Evolutionary conservation across 2,113 vertebrate genomes (phyloP).

Genomic region (Camelus dromedarius): DNA sequence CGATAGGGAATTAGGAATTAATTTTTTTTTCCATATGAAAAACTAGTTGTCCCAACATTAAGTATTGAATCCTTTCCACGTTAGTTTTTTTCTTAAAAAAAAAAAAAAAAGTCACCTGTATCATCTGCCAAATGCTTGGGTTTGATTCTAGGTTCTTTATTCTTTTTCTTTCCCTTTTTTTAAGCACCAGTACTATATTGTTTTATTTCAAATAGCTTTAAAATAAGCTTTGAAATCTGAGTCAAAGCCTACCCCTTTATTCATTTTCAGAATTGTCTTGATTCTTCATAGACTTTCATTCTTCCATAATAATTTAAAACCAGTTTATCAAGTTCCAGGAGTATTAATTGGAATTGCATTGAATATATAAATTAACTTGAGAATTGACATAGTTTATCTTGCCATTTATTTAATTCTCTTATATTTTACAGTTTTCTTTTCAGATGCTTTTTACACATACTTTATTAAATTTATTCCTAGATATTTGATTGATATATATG

Average conservation of each 20-base stretch:
- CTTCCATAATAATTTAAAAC: background rate
- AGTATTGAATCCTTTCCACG: background rate
- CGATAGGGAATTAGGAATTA: background rate
- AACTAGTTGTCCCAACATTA: background rate
- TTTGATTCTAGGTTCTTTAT: background rate
- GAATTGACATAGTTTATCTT: background rate
- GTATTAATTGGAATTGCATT: background rate
- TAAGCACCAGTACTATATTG: background rate
- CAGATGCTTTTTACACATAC: background rate
- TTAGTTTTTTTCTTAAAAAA: background rate
- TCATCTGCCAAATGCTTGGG: background rate
- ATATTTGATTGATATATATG: background rate
- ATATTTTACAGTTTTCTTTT: background rate
- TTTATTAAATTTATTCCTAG: background rate
- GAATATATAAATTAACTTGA: background rate
- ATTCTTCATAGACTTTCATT: background rate
- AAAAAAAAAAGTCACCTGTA: background rate
- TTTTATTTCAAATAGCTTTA: conserved; percentile 11
- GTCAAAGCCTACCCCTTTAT: background rate
- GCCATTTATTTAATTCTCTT: background rate
- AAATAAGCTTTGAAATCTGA: conserved; percentile 5
- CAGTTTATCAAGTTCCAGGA: background rate
- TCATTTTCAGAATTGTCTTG: background rate
- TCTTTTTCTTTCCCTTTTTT: background rate
- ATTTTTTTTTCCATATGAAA: background rate